Evolutionary conservation across 2,888 invertebrate genomes (phyloP), one percentile per base, ranked within the genome.

Genomic region (Frankliniella fusca): DNA sequence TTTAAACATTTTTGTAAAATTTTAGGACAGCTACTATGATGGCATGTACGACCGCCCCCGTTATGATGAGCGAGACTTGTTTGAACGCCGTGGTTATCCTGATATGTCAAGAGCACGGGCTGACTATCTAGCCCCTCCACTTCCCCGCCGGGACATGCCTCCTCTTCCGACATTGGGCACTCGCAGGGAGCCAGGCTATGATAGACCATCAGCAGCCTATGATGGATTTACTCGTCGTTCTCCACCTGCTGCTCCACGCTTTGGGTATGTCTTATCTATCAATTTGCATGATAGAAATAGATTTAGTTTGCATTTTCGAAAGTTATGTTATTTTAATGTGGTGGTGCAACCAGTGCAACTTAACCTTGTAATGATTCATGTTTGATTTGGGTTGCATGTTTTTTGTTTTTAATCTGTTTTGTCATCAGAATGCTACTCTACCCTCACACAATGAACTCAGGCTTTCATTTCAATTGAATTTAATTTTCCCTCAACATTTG

Each of bases 1-100:
- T 27, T 10, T 9, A 76, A 27, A 9, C 0, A 27, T 27, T 27
- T 50, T 23, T 18, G n/a, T 81, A 54, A 11, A 80, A 81, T 80
- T 15, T 81, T 80, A 92, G 92, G 93, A 92, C 88, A 88, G 93
- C 85, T 95, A 95, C 89, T 95, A 95, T 87, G 95, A 95, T 86
- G 91, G 95, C 48, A 86, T 85, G 82, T 86, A 86, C 89, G 89
- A 86, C 84, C 90, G 95, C 84, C 94, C 94, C n/a, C 49, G 80
- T 15, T 80, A 49, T 1, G 80, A 50, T 48, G 80, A 50, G 50
- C 80, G 80, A 15, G 50, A 80, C 11, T n/a, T 49, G n/a, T 80
- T 80, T 27, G 70, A 76, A 27, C 70, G 70, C n/a, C 70, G 70
- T 76, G 70, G 70, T 11, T 76, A 76, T 12, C 70, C 70, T 27